Evolutionary conservation across 2,113 vertebrate genomes (phyloP), one percentile per base, ranked within the genome.

Genomic region (Dicrurus megarhynchus): DNA sequence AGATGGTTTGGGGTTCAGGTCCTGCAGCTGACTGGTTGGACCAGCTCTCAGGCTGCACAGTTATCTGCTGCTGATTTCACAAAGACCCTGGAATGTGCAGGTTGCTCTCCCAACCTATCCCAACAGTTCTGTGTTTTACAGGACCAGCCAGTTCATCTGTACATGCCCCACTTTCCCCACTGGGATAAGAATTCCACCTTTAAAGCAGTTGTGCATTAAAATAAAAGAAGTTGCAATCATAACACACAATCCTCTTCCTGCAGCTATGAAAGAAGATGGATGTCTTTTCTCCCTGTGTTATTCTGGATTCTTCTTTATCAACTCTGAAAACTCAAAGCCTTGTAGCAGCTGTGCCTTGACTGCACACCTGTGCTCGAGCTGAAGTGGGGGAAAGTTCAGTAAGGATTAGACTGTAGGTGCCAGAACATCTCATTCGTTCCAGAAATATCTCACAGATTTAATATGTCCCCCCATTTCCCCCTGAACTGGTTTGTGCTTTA

Each of bases 341-440:
- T 55, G 47, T 88, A 89, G 86, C 85, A 95, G 88, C 88, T 85
- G 46, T 71, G 60, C 65, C 79, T 55, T 69, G 83, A 88, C 60
- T 53, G 60, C 86, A 89, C 91, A 96, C 95, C 95, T 97, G 88
- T 64, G 70, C 69, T 74, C 1, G 5, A 86, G 78, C 37, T 63
- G 37, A 68, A 95, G 52, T 56, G 70, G 85, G 80, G 89, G 76
- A 79, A 95, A 80, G 64, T 69, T 95, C 91, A 89, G 50, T 24
- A 60, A 59, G 65, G 95, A 91, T 89, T 81, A 64, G 26, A 46
- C 33, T 33, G 23, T 19, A 90, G 68, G 74, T 89, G 80, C 90
- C 94, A 93, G 67, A 92, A 87, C 22, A 8, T 67, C 76, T 89
- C 56, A 74, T 57, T 89, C 0, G 0, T 59, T 84, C 60, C 75